Evolutionary conservation across 2,888 invertebrate species (phyloP).

Genomic region (Epirrhoe alternata): DNA sequence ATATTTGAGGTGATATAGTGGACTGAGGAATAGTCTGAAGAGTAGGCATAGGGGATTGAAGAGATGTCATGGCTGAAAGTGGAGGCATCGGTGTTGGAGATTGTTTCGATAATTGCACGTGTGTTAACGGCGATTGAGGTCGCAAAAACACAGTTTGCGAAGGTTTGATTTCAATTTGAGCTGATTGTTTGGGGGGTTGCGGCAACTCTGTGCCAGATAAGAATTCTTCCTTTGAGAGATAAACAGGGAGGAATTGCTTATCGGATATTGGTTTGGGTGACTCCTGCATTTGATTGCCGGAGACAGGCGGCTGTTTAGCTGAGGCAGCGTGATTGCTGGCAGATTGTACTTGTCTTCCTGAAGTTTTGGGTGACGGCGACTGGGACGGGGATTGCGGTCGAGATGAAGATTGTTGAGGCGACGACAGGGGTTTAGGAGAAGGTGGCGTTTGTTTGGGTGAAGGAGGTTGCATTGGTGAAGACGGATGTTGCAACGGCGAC

Average conservation of each 20-base stretch:
- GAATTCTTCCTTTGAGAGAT: slow-evolving; percentile 25
- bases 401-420: slow-evolving; percentile 27
- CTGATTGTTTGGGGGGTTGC: slow-evolving; percentile 30
- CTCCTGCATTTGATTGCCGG: slow-evolving; percentile 13
- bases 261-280: slow-evolving; percentile 18
- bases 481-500: slow-evolving; percentile 22
- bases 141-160: slow-evolving; percentile 33
- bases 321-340: slow-evolving; percentile 37
- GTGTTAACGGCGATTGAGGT: slow-evolving; percentile 32
- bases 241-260: slow-evolving; percentile 21
- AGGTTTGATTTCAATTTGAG: slow-evolving; percentile 29
- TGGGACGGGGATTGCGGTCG: slow-evolving; percentile 56
- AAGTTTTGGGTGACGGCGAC: slow-evolving; percentile 46
- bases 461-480: slow-evolving; percentile 25
- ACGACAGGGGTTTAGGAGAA: slow-evolving; percentile 26
- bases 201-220: slow-evolving; percentile 22
- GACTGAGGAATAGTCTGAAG: slow-evolving; percentile 30
- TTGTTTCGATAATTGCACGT: slow-evolving; percentile 28
- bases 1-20: slow-evolving; percentile 17
- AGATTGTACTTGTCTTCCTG: slow-evolving; percentile 20
- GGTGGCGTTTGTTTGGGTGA: slow-evolving; percentile 31
- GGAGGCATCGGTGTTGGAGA: slow-evolving; percentile 18
- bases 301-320: slow-evolving; percentile 37
- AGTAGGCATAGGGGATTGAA: slow-evolving; percentile 18
- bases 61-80: slow-evolving; percentile 24